A percentile compares a stretch with the other conserved stretches of the same genome.
Conservation (phyloP, 1,140 invertebrate genomes). For the Colletes latitarsis region DNA sequence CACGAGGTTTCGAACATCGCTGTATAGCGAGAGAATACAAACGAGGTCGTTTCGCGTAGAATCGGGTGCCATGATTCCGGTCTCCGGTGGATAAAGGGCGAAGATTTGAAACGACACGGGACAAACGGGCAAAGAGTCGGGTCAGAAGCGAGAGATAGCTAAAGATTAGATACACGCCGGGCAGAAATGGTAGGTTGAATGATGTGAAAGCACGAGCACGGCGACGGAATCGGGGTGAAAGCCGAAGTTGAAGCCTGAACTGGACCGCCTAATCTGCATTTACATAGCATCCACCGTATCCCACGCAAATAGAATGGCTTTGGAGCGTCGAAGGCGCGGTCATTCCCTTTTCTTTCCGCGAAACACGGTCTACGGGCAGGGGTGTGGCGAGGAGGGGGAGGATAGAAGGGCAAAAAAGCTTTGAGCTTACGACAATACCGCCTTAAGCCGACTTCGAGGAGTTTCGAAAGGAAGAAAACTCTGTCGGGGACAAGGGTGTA, state of each 20-base stretch:
- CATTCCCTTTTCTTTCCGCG: constrained; percentile 16
- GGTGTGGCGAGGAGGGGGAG: background rate
- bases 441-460: constrained; percentile 45
- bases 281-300: constrained; percentile 49
- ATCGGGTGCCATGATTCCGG: background rate
- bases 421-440: constrained; percentile 53
- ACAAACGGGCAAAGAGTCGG: background rate
- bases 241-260: constrained; percentile 16
- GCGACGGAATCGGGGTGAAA: background rate
- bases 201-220: background rate
- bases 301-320: constrained; percentile 40
- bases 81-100: constrained; percentile 7
- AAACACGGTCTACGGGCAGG: too few relatives aligned
- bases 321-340: constrained; percentile 21
- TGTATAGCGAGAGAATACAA: background rate
- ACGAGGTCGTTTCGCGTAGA: background rate
- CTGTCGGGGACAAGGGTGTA: constrained; percentile 25
- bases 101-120: constrained; percentile 4
- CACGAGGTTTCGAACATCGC: background rate
- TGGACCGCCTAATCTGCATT: constrained; percentile 60
- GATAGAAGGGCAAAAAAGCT: constrained; percentile 33
- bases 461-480: constrained; percentile 28
- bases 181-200: background rate
- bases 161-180: constrained; percentile 45
- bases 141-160: constrained; percentile 24